These are phyloP conservation scores for Peromyscus melanophrys DNA, from an alignment of 2,797 vertebrate genomes.

Conservation along the genomic window DNA sequence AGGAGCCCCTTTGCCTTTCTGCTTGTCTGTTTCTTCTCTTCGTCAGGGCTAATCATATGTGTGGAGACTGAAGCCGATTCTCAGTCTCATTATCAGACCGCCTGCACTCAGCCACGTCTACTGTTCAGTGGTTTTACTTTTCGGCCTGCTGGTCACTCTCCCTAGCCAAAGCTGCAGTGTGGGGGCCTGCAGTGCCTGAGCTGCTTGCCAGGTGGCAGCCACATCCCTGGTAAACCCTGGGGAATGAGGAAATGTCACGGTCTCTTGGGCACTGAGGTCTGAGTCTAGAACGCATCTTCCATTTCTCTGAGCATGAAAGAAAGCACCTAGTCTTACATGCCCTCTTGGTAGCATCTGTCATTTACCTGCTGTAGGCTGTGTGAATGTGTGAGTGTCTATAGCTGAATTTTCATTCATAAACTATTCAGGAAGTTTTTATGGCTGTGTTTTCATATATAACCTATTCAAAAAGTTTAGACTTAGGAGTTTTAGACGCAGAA, in stretches of 20 bases:
- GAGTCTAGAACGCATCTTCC: neutral
- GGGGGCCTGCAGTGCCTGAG: neutral
- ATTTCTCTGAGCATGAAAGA: neutral
- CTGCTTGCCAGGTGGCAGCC: neutral
- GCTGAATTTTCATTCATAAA: neutral
- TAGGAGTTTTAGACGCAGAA: neutral
- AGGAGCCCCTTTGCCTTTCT: neutral
- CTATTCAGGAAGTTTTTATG: neutral
- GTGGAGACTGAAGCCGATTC: neutral
- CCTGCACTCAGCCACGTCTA: neutral
- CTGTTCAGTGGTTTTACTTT: neutral
- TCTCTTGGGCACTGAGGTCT: neutral
- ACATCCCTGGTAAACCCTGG: neutral
- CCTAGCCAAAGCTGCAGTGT: rapidly evolving
- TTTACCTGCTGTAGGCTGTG: neutral
- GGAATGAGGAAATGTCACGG: neutral
- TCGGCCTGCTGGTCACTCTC: neutral
- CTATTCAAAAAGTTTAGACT: conserved; percentile 10
- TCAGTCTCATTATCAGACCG: neutral
- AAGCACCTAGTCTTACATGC: neutral
- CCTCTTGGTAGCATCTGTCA: neutral
- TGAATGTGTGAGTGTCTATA: neutral
- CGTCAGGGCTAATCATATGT: neutral
- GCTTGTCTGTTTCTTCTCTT: neutral
- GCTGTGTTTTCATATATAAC: neutral